Conservation (phyloP, 2,888 invertebrate species). For the Mylabris sibirica region DNA sequence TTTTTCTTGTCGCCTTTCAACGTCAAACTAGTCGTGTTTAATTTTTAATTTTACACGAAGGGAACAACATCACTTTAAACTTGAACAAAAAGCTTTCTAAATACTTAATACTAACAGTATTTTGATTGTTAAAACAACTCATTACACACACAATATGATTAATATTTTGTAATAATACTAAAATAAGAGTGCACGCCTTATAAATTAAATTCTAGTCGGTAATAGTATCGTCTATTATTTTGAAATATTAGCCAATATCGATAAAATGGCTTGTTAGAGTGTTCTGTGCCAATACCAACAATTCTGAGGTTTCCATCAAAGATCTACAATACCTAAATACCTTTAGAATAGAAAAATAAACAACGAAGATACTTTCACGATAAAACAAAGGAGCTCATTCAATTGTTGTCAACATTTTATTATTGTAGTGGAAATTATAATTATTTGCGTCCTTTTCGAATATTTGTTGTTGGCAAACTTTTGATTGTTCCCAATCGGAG, state of each 20-base stretch:
- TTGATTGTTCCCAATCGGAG: too few species aligned
- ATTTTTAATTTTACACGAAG: background rate
- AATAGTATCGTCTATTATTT: background rate
- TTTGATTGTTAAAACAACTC: background rate
- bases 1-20: slow-evolving; percentile 16
- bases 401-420: too few species aligned
- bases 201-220: background rate
- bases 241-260: background rate
- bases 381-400: background rate
- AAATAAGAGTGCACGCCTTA: background rate
- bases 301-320: too few species aligned
- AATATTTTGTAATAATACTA: background rate
- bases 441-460: too few species aligned
- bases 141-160: background rate
- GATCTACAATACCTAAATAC: background rate
- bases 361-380: background rate
- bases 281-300: too few species aligned
- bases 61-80: background rate
- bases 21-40: background rate
- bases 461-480: too few species aligned
- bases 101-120: background rate
- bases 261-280: background rate
- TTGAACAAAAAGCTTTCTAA: too few species aligned
- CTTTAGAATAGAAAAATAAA: background rate
- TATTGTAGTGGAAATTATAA: too few species aligned